Conservation (phyloP, 2,888 invertebrate genomes). For the Barypeithes pellucidus region DNA sequence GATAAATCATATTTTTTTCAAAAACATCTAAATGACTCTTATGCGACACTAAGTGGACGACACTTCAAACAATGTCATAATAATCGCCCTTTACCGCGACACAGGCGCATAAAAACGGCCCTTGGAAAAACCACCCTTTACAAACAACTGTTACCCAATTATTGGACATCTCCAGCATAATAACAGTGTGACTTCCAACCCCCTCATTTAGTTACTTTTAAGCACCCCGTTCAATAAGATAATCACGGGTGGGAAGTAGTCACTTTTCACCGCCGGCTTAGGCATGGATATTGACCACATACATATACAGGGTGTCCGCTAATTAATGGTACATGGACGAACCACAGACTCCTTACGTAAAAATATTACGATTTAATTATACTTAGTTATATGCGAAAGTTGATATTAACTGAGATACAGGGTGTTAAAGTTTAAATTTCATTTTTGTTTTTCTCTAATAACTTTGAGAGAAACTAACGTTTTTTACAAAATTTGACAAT, state of each 20-base stretch:
- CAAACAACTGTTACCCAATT: constrained; percentile 24
- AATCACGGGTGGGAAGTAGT: constrained; percentile 18
- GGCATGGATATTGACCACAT: not conserved
- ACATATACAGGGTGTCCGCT: too few relatives aligned
- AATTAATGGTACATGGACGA: too few relatives aligned
- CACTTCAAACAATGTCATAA: constrained; percentile 1
- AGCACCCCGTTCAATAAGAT: constrained; percentile 21
- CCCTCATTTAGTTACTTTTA: constrained; percentile 14
- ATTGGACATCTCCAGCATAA: constrained; percentile 18
- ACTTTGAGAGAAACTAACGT: too few relatives aligned
- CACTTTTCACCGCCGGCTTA: constrained; percentile 3
- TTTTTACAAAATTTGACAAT: too few relatives aligned
- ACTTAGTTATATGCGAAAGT: too few relatives aligned
- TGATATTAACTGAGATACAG: too few relatives aligned
- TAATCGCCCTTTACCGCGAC: constrained; percentile 11
- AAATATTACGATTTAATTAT: too few relatives aligned
- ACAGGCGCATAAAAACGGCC: not conserved
- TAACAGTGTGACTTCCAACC: constrained; percentile 25
- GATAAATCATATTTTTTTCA: too few relatives aligned
- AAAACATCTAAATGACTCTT: not conserved
- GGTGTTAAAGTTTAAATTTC: too few relatives aligned
- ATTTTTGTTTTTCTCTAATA: too few relatives aligned
- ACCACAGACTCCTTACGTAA: too few relatives aligned
- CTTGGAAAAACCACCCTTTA: constrained; percentile 15
- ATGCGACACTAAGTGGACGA: not conserved